Base-by-base conservation (phyloP, 2,113 vertebrate species). In the Aphyosemion australe region DNA sequence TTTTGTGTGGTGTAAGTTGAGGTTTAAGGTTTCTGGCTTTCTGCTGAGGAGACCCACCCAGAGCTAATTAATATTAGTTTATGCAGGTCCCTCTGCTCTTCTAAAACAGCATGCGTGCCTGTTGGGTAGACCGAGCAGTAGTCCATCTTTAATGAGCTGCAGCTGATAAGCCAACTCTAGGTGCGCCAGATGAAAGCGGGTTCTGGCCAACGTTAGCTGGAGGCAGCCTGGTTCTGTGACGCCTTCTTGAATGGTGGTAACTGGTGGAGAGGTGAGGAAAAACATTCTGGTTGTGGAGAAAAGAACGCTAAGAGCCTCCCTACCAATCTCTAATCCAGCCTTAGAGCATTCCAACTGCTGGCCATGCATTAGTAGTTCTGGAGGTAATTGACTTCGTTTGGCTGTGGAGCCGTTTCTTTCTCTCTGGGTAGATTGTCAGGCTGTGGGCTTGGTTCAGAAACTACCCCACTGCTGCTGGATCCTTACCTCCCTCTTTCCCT, bases 71-170 rank as follows among this genome's bases (percentile, higher is more conserved):
- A 21, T 64, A 52, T 76, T 60, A 74, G 34, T 59, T n/a, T 51
- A 61, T 14, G 12, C 48, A 61, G 62, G 57, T 34, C 54, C 63
- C 14, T 14, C 14, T 26, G 31, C n/a, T 62, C 48, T 4, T 31
- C 50, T 53, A 45, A 76, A 49, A 26, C 21, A 0, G 9, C 45
- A 55, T 2, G 8, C 13, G 49, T 63, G 61, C 52, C 16, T 51
- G 52, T 7, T 9, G 42, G 62, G 65, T 11, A 32, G 49, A 15
- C 42, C 1, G 31, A 18, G 42, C 45, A 7, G 7, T 34, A 6
- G 14, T n/a, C 50, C 60, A 12, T 68, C 50, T 69, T 71, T 77
- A 79, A 79, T 59, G 76, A 82, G 59, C 54, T 71, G 54, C 42
- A 1, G 46, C 37, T 19, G 21, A 46, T 39, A 51, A 45, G 47